Percentiles rank a stretch among this genome's conserved stretches.
phyloP scores from a whole-genome alignment of 2,113 vertebrate species.

The Rana temporaria region DNA sequence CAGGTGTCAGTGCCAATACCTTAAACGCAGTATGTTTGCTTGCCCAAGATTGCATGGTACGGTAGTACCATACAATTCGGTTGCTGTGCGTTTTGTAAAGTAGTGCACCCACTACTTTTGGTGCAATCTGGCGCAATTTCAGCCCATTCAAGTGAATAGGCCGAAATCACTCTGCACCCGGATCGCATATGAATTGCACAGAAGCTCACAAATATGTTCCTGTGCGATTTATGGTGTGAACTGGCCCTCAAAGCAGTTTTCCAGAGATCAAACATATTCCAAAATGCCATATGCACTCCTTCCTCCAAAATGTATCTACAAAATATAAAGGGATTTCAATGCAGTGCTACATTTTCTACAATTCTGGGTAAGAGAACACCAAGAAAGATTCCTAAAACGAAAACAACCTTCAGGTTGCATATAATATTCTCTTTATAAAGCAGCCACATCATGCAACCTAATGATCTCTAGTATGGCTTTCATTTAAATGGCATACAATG shows the following conservation, averaged over 20 bases:
- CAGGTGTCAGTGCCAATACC: too few species aligned
- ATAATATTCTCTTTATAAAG: not conserved
- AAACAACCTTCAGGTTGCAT: not conserved
- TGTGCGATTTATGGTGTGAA: too few species aligned
- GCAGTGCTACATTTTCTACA: constrained; percentile 42
- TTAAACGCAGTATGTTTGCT: too few species aligned
- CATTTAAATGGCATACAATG: not conserved
- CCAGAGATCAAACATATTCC: constrained; percentile 33
- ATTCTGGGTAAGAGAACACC: not conserved
- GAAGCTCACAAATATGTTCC: too few species aligned
- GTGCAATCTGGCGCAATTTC: too few species aligned
- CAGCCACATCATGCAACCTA: constrained; percentile 6
- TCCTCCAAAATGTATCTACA: constrained; percentile 27
- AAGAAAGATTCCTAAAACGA: not conserved
- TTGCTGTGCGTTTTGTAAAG: too few species aligned
- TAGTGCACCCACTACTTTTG: too few species aligned
- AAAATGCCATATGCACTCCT: constrained; percentile 51
- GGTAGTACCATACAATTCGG: too few species aligned
- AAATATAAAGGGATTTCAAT: constrained; percentile 11
- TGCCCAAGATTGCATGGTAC: too few species aligned
- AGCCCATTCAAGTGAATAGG: too few species aligned
- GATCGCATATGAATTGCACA: too few species aligned
- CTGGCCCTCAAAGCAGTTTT: constrained; percentile 8
- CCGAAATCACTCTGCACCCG: too few species aligned
- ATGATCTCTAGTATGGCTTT: not conserved